phyloP scores from a whole-genome alignment of 2,888 invertebrate genomes.

The Andrena marginata region DNA sequence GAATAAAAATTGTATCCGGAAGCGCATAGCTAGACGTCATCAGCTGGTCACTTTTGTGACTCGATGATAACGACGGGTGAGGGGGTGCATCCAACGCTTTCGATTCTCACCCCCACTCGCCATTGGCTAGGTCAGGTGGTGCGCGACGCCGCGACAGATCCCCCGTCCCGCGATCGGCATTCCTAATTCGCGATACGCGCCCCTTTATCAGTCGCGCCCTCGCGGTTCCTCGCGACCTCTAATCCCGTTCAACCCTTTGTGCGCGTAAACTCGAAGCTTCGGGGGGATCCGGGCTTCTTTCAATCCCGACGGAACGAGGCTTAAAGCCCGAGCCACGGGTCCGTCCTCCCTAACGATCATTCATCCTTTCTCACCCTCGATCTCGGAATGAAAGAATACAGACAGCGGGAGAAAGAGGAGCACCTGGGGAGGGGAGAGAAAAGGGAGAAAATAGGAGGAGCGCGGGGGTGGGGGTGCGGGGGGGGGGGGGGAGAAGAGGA shows the following conservation, averaged over 20 bases:
- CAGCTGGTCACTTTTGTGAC: background rate
- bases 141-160: background rate
- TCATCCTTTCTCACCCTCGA: conserved; percentile 67
- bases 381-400: conserved; percentile 53
- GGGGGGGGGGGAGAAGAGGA: background rate
- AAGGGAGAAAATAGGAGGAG: background rate
- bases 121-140: background rate
- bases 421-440: background rate
- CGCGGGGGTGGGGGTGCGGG: background rate
- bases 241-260: conserved; percentile 34
- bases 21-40: no score
- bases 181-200: conserved; percentile 9
- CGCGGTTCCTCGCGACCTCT: conserved; percentile 31
- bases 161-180: background rate
- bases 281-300: conserved; percentile 43
- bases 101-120: conserved; percentile 14
- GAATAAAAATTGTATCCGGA: no score
- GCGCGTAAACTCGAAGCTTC: conserved; percentile 22
- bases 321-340: conserved; percentile 35
- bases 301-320: conserved; percentile 50
- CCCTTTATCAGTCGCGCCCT: conserved; percentile 9
- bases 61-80: background rate
- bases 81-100: background rate
- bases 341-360: conserved; percentile 64
- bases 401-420: conserved; percentile 37